Evolutionary conservation across 2,888 invertebrate genomes (phyloP), one percentile per base, ranked within the genome.

Genomic region (Empis livida): DNA sequence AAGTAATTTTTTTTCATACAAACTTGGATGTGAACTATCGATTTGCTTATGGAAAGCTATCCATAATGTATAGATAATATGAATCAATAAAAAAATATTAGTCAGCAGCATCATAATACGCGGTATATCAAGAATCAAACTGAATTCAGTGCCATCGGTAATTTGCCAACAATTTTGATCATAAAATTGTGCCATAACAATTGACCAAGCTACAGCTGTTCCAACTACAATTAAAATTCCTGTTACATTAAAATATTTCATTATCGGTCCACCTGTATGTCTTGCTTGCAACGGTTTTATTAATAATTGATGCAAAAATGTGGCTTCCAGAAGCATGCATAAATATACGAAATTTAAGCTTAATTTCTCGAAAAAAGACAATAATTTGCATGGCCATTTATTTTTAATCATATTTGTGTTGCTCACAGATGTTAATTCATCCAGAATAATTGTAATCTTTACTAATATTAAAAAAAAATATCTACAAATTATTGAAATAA

Each of bases 241-340:
- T 14, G 68, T 55, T 2, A 57, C 59, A 54, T 77, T 76, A 5
- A 77, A 62, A 55, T 67, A 62, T 6, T 58, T 61, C 15, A 78
- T 65, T 14, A 72, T 73, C 10, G 77, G 38, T 6, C 52, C 51
- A 38, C 49, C 49, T 10, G 27, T 46, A 10, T 51, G 65, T 47
- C 79, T 75, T 40, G 70, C 67, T 40, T 72, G 73, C 57, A 84
- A 82, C 0, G 80, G 75, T 16, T 78, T 73, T 0, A 79, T 82
- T 30, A 84, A 77, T 15, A 78, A 69, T 42, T 80, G 73, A 57
- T 84, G 82, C 5, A 84, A 61, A 59, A 77, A 80, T 35, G 78
- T 65, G 1, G 78, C 81, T 58, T 81, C 80, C 2, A 78, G 67
- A 42, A 83, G 65, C 83, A 84, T 84, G 61, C 79, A 80, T 4